Conservation (phyloP, 2,888 invertebrate species). For the Nebria salina region DNA sequence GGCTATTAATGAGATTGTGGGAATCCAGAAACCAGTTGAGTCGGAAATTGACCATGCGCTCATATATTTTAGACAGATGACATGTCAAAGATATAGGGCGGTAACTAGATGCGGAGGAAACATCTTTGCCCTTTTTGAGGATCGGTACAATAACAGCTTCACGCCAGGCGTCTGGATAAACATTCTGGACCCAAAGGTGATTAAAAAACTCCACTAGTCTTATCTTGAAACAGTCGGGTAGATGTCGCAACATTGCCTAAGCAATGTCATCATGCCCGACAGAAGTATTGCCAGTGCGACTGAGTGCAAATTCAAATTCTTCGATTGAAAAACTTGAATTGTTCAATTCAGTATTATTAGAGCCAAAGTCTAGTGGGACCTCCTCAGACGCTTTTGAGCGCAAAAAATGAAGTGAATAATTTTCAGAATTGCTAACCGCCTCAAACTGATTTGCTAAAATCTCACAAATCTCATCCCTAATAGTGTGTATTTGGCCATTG, state of each 20-base stretch:
- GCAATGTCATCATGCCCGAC: constrained; percentile 8
- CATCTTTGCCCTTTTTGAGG: neutral
- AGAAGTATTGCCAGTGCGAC: too few species aligned
- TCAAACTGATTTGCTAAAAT: neutral
- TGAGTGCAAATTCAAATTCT: too few species aligned
- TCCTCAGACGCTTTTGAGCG: neutral
- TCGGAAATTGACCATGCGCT: constrained; percentile 25
- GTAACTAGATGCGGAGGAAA: too few species aligned
- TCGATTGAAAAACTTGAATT: too few species aligned
- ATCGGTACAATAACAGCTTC: constrained; percentile 12
- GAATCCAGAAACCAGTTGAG: constrained; percentile 15
- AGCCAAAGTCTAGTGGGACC: neutral
- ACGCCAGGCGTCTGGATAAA: too few species aligned
- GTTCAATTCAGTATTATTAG: neutral
- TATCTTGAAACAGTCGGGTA: too few species aligned
- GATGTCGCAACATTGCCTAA: constrained; percentile 14
- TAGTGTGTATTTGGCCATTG: neutral
- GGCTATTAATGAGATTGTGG: neutral
- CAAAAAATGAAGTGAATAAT: neutral
- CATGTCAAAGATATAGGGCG: too few species aligned
- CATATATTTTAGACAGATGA: neutral
- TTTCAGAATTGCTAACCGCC: neutral
- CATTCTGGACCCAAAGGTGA: too few species aligned
- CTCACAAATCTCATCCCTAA: neutral
- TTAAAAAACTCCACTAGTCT: too few species aligned